These are phyloP conservation scores for Salmo trutta DNA, from an alignment of 2,797 vertebrate genomes.

Conservation along the genomic window DNA sequence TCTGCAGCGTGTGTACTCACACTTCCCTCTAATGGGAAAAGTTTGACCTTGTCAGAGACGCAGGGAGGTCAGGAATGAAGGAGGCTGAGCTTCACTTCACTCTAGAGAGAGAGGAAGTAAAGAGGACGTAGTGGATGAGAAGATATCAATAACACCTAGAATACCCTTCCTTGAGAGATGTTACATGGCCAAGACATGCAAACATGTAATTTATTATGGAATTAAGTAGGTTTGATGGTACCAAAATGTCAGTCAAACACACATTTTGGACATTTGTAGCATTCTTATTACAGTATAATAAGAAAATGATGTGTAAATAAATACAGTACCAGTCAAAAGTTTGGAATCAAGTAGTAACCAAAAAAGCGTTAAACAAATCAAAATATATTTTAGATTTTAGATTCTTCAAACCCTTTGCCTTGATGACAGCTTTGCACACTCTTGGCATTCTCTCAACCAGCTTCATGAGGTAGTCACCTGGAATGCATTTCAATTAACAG, in stretches of 20 bases:
- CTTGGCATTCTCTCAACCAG: too few relatives aligned
- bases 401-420: too few relatives aligned
- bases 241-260: neutral
- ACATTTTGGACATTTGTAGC: neutral
- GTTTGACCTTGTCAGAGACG: conserved; percentile 76
- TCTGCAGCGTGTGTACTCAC: conserved; percentile 51
- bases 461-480: too few relatives aligned
- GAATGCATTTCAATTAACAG: too few relatives aligned
- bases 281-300: neutral
- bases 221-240: neutral
- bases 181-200: conserved; percentile 11
- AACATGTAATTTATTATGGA: conserved; percentile 3
- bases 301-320: neutral
- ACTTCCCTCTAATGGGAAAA: conserved; percentile 73
- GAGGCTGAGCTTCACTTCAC: conserved; percentile 47
- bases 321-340: neutral
- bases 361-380: too few relatives aligned
- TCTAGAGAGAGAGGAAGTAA: conserved; percentile 41
- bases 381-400: too few relatives aligned
- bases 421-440: too few relatives aligned
- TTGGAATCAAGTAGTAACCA: too few relatives aligned
- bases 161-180: conserved; percentile 22
- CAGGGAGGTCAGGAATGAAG: conserved; percentile 69
- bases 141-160: conserved; percentile 28
- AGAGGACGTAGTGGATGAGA: neutral